These are phyloP conservation scores for Zaprionus capensis DNA, from an alignment of 1,140 invertebrate species.

Conservation along the genomic window DNA sequence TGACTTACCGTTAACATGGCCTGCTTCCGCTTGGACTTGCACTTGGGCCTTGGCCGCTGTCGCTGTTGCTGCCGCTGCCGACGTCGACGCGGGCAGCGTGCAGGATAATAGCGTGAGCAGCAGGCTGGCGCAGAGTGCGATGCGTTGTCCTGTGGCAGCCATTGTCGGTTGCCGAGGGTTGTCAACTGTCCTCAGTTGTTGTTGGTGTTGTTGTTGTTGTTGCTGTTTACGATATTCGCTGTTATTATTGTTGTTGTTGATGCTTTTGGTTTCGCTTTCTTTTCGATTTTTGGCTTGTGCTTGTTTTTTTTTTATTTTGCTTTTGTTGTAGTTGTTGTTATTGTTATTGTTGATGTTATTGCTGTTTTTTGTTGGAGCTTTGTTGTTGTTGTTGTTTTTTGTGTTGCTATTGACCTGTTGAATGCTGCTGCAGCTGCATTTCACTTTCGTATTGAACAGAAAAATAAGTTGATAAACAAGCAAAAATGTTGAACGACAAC, in stretches of 20 bases:
- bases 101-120: slow-evolving; percentile 38
- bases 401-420: slow-evolving; percentile 20
- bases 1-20: slow-evolving; percentile 58
- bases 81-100: neutral
- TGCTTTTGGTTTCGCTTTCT: slow-evolving; percentile 12
- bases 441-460: slow-evolving; percentile 55
- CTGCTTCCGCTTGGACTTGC: slow-evolving; percentile 56
- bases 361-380: neutral
- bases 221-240: slow-evolving; percentile 1
- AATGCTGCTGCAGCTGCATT: slow-evolving; percentile 45
- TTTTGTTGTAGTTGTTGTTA: neutral
- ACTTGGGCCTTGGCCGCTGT: slow-evolving; percentile 53
- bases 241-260: neutral
- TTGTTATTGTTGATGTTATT: neutral
- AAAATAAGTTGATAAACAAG: slow-evolving; percentile 42
- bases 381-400: slow-evolving; percentile 18
- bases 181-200: neutral
- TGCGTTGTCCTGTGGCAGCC: neutral
- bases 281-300: slow-evolving; percentile 10
- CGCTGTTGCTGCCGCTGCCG: neutral
- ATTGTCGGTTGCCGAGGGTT: neutral
- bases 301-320: slow-evolving; percentile 8
- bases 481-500: slow-evolving; percentile 42
- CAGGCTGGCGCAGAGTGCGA: neutral
- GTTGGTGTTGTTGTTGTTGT: slow-evolving; percentile 1